A percentile compares a stretch with the other conserved stretches of the same genome.
These are phyloP conservation scores for Papilio polyxenes DNA, from an alignment of 1,140 invertebrate species.

Conservation along the genomic window DNA sequence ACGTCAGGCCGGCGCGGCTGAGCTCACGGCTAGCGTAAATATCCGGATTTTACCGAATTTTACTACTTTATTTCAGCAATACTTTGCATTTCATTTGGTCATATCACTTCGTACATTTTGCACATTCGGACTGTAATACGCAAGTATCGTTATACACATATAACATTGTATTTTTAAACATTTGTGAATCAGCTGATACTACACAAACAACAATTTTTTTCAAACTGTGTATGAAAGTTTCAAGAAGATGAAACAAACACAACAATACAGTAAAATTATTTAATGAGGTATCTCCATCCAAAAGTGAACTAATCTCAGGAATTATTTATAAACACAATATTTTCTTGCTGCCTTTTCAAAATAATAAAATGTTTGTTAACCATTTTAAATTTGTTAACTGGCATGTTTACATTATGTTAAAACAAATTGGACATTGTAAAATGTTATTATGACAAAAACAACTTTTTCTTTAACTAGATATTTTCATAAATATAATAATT, in stretches of 20 bases:
- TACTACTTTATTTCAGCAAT: conserved; percentile 28
- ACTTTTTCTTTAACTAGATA: too few species aligned
- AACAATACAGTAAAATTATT: neutral
- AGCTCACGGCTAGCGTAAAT: conserved; percentile 64
- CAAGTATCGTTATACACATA: neutral
- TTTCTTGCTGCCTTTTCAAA: neutral
- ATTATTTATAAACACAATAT: neutral
- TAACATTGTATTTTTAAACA: neutral
- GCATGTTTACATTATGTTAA: neutral
- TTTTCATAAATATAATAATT: too few species aligned
- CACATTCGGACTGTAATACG: neutral
- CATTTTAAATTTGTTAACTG: too few species aligned
- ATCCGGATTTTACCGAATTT: conserved; percentile 49
- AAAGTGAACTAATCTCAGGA: neutral
- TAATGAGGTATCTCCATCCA: neutral
- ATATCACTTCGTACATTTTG: neutral
- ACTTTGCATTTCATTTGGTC: conserved; percentile 24
- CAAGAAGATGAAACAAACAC: neutral
- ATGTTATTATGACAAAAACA: too few species aligned
- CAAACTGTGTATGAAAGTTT: neutral
- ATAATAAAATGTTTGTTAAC: neutral
- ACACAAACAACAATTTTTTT: neutral
- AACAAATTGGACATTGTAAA: neutral
- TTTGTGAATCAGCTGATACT: conserved; percentile 12
- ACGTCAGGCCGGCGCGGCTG: conserved; percentile 62